Percentiles rank a stretch among this genome's conserved stretches.
These are phyloP conservation scores for Dasyprocta punctata DNA, from an alignment of 2,113 vertebrate species.

Conservation along the genomic window DNA sequence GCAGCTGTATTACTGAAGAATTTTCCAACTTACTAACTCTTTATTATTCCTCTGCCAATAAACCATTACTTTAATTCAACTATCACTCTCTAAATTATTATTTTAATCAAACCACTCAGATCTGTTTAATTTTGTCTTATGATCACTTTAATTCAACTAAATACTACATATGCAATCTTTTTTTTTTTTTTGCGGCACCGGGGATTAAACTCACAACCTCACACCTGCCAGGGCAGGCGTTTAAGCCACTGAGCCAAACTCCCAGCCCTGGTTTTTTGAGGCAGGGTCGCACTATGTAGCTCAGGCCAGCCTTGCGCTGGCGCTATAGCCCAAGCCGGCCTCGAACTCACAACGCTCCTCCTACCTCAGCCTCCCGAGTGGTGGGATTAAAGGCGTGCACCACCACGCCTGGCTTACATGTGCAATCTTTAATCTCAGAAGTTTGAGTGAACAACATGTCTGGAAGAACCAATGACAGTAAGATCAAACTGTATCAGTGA, in stretches of 20 bases:
- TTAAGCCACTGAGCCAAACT: no score
- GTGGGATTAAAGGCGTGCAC: no score
- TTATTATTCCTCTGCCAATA: background rate
- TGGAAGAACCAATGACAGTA: background rate
- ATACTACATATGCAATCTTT: background rate
- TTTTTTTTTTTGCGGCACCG: no score
- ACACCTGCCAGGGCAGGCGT: no score
- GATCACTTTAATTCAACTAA: background rate
- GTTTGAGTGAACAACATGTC: background rate
- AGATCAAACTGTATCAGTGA: background rate
- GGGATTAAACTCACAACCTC: no score
- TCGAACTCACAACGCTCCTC: no score
- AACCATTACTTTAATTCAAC: conserved; percentile 11
- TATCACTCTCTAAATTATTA: background rate
- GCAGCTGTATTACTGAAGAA: background rate
- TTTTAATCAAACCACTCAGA: background rate
- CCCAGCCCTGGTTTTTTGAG: no score
- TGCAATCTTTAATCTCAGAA: background rate
- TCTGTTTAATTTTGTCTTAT: background rate
- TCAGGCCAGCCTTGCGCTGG: no score
- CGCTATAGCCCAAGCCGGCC: no score
- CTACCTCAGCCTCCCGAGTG: no score
- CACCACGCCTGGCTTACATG: no score
- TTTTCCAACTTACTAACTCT: background rate
- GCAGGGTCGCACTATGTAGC: no score